Evolutionary conservation across 2,797 vertebrate genomes (phyloP), one percentile per base, ranked within the genome.

Genomic region (Tadarida brasiliensis): DNA sequence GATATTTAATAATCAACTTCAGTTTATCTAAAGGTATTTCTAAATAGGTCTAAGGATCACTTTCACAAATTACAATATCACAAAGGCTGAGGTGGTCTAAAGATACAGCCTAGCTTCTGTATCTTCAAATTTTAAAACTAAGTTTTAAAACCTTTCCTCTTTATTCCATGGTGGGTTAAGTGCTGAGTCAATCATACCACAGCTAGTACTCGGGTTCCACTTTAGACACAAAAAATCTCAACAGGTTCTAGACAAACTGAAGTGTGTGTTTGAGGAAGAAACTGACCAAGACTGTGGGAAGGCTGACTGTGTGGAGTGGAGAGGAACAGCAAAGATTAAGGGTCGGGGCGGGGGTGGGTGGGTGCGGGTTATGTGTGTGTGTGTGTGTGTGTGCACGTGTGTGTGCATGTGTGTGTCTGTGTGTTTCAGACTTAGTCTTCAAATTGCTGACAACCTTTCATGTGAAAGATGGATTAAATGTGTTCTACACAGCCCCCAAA

Each of bases 1-100:
- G 63, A 87, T 78, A 95, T 81, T 76, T 95, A 91, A 80, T 47
- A 94, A 93, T 87, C 89, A 91, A 93, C 63, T 90, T 88, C 78
- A 82, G 68, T 49, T 78, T 56, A 95, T 80, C 68, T 70, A 80
- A 83, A 90, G 63, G 47, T 44, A 92, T 67, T 71, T 30, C 67
- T 77, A 86, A 96, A 51, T 67, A 63, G 51, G 44, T 86, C 28
- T 65, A 96, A 94, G 57, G 28, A 83, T 63, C 67, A 90, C 85
- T 81, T 89, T 73, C 76, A 74, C n/a, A 87, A 82, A 92, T 84
- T 56, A 91, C 85, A 92, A 47, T n/a, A 91, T 54, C 73, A 88
- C 67, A 81, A 86, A 87, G 19, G 63, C 51, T 12, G 57, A 35
- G 11, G 80, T 7, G 70, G 6, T 11, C 20, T 61, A 22, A 49